Percentiles rank a stretch among this genome's conserved stretches.
Evolutionary conservation across 2,797 vertebrate genomes (phyloP).

Genomic region (Lagorchestes hirsutus): DNA sequence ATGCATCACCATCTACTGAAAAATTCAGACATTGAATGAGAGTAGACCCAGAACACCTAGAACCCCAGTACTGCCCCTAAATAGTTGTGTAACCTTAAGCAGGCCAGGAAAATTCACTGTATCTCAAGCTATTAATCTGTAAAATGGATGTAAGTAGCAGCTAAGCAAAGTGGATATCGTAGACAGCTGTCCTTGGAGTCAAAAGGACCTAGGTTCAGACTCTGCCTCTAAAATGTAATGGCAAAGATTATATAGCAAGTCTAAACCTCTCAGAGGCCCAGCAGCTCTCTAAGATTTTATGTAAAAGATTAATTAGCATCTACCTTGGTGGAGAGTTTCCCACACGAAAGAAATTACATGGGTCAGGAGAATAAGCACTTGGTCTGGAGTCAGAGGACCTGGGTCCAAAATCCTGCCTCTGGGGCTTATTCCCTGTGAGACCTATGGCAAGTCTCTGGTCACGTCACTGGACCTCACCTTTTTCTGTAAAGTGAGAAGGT

Average conservation of each 20-base stretch:
- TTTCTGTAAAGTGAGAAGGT: neutral
- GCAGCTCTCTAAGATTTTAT: neutral
- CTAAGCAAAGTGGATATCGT: neutral
- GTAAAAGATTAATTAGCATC: neutral
- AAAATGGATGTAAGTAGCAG: slow-evolving; percentile 6
- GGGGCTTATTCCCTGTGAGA: neutral
- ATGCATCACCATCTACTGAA: neutral
- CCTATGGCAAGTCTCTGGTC: neutral
- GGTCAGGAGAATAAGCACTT: neutral
- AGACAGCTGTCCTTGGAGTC: neutral
- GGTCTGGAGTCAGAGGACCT: neutral
- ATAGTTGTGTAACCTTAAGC: slow-evolving; percentile 16
- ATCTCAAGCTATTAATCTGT: slow-evolving; percentile 30
- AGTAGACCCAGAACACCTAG: neutral
- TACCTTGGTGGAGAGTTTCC: neutral
- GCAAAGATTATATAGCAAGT: slow-evolving; percentile 21
- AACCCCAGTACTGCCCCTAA: slow-evolving; percentile 5
- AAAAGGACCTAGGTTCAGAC: neutral
- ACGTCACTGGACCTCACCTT: too few species aligned
- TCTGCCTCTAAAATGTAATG: neutral
- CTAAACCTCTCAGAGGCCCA: neutral
- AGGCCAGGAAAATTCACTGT: neutral
- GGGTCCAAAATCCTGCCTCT: neutral
- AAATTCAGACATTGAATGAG: neutral
- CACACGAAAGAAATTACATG: neutral